Evolutionary conservation across 2,113 vertebrate species (phyloP), one percentile per base, ranked within the genome.

Genomic region (Larimichthys polyactis): DNA sequence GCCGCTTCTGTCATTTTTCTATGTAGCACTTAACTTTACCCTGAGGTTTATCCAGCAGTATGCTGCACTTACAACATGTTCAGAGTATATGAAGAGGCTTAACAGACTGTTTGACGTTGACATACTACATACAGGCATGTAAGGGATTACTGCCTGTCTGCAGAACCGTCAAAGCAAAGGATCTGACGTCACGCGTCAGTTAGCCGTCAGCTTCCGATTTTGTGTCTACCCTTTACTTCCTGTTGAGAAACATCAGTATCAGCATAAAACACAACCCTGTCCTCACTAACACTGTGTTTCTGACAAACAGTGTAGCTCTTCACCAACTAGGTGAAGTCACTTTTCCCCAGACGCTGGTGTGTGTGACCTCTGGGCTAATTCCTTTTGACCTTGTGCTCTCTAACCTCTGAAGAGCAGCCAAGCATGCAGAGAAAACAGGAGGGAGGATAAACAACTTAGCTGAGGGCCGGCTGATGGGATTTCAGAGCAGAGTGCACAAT

Each of bases 401-500:
- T 86, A 48, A 81, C 89, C 85, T 79, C 81, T 75, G 78, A 75
- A 3, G 51, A 4, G 82, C 82, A 81, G 82, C 83, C 75, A 51
- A 51, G 77, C 86, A 22, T 36, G 40, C 85, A 81, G 73, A 69
- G 86, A 75, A 84, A 91, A 91, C 90, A 90, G 66, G 44, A 72
- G 68, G 72, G 51, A 63, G 81, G 89, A 89, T 90, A 82, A 93
- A 89, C 85, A 89, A 83, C 81, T 85, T 81, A 86, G 82, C 46
- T 2, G 24, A 65, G 75, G 71, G 71, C 64, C 79, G 75, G 67
- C 81, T 80, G 88, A 88, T 54, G 80, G 89, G 83, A 87, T 90
- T 83, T 81, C 54, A 77, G 73, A 78, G 54, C 71, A 27, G 77
- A 70, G 63, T 22, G 78, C 27, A 16, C 74, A 46, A 20, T 49